Conservation (phyloP, 1,140 invertebrate genomes). For the Aradophagus sp. region DNA sequence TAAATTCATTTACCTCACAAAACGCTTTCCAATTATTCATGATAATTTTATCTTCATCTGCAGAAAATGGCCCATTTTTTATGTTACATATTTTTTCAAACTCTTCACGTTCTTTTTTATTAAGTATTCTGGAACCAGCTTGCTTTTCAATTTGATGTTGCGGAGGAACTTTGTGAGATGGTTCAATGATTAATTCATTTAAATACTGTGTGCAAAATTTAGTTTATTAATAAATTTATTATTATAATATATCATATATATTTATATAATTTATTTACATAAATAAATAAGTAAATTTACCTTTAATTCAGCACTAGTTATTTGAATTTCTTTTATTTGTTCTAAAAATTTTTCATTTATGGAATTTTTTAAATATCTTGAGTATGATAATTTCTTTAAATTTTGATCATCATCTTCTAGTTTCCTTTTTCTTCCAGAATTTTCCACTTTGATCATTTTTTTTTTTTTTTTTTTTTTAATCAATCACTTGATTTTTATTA, state of each 20-base stretch:
- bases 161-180: slow-evolving; percentile 60
- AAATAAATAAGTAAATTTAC: slow-evolving; percentile 12
- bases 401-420: too few species aligned
- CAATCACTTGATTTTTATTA: too few species aligned
- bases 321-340: slow-evolving; percentile 15
- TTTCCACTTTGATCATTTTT: too few species aligned
- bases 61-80: slow-evolving; percentile 56
- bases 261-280: too few species aligned
- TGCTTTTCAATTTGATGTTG: slow-evolving; percentile 65
- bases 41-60: slow-evolving; percentile 64
- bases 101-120: slow-evolving; percentile 22
- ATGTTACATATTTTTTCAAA: slow-evolving; percentile 60
- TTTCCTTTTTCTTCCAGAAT: too few species aligned
- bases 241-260: too few species aligned
- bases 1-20: slow-evolving; percentile 60
- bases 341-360: slow-evolving; percentile 16
- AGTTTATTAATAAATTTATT: background rate
- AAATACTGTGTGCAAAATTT: slow-evolving; percentile 57
- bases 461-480: too few species aligned
- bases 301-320: slow-evolving; percentile 13
- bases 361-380: background rate
- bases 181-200: slow-evolving; percentile 42
- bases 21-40: slow-evolving; percentile 67
- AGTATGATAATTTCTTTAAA: background rate
- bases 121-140: slow-evolving; percentile 41